Evolutionary conservation across 2,113 vertebrate genomes (phyloP).

Genomic region (Indri indri): DNA sequence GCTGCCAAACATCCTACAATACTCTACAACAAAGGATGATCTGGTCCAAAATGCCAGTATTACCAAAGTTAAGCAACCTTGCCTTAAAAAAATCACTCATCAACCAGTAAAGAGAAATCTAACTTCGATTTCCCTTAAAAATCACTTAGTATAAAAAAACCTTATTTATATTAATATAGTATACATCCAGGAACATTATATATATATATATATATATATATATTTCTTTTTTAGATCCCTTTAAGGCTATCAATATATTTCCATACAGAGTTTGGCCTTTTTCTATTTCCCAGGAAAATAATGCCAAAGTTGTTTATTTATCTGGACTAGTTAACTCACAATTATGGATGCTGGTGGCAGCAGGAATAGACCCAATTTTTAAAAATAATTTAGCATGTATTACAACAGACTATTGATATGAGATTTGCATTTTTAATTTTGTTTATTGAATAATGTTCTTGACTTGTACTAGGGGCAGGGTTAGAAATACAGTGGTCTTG

Average conservation of each 20-base stretch:
- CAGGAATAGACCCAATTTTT: neutral
- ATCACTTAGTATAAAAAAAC: neutral
- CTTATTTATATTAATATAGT: neutral
- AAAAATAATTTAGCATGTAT: neutral
- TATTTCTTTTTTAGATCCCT: neutral
- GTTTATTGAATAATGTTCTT: neutral
- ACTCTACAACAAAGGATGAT: neutral
- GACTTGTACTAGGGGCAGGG: neutral
- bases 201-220: no score
- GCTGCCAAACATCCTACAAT: neutral
- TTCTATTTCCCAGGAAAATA: constrained; percentile 36
- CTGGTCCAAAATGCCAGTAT: neutral
- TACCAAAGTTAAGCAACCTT: neutral
- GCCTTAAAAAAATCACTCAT: neutral
- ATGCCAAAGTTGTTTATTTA: neutral
- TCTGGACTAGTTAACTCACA: neutral
- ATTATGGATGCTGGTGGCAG: neutral
- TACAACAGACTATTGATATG: neutral
- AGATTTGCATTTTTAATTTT: constrained; percentile 11
- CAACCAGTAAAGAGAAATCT: neutral
- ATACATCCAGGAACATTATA: neutral
- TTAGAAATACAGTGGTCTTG: neutral
- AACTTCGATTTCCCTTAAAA: neutral
- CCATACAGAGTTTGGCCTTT: neutral
- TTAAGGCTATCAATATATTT: neutral